Percentiles rank a stretch among this genome's conserved stretches.
Conservation (phyloP, 1,140 invertebrate species). For the Sarcophaga peregrina region DNA sequence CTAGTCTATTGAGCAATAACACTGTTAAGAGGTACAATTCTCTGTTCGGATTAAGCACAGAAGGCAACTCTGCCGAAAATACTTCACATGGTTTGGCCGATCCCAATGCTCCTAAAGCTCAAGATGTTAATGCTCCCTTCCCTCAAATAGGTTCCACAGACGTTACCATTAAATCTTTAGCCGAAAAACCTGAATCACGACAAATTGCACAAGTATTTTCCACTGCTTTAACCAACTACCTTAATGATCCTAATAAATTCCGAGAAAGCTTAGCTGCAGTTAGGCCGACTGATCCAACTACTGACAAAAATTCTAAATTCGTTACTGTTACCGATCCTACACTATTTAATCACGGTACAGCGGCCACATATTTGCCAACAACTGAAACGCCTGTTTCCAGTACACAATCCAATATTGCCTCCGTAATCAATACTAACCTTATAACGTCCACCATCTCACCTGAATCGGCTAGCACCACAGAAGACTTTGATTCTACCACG, state of each 20-base stretch:
- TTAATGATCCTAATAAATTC: constrained; percentile 83
- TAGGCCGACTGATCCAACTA: constrained; percentile 79
- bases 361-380: constrained; percentile 62
- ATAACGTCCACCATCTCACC: constrained; percentile 54
- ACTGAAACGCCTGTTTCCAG: constrained; percentile 54
- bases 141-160: constrained; percentile 63
- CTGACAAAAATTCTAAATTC: constrained; percentile 50
- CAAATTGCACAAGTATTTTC: constrained; percentile 86
- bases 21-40: constrained; percentile 72
- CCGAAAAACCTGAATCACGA: constrained; percentile 74
- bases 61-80: constrained; percentile 41
- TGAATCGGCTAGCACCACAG: constrained; percentile 56
- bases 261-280: constrained; percentile 76
- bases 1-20: constrained; percentile 70
- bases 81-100: neutral
- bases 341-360: constrained; percentile 60
- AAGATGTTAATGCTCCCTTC: constrained; percentile 47
- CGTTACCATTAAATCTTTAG: constrained; percentile 58
- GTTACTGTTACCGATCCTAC: constrained; percentile 56
- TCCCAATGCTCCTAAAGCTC: constrained; percentile 44
- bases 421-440: constrained; percentile 66
- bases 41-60: constrained; percentile 67
- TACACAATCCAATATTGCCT: constrained; percentile 64
- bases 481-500: constrained; percentile 55
- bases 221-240: constrained; percentile 81